Conservation (phyloP, 2,113 vertebrate species). For the Aptenodytes forsteri region DNA sequence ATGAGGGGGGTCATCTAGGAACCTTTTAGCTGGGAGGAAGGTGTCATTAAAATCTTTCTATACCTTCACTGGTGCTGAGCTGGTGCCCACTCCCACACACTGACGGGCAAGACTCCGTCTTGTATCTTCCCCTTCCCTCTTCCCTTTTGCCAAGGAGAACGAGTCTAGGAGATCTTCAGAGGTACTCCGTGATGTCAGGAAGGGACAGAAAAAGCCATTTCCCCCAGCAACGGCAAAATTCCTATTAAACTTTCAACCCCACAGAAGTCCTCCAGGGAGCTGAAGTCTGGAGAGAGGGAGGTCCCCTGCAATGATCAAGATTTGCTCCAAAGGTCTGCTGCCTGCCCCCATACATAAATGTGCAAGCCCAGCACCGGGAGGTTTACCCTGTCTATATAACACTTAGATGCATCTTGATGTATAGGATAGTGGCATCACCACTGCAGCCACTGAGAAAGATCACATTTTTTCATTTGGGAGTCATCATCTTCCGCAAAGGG, state of each 20-base stretch:
- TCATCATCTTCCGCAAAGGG: background rate
- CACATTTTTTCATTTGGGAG: background rate
- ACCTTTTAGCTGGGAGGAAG: background rate
- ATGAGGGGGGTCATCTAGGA: background rate
- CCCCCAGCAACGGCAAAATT: background rate
- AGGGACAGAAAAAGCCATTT: background rate
- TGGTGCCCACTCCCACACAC: background rate
- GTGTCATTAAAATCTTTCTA: background rate
- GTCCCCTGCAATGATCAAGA: too few species aligned
- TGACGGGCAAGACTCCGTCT: background rate
- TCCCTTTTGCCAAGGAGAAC: background rate
- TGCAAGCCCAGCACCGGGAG: background rate
- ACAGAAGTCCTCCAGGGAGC: background rate
- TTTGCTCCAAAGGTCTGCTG: background rate
- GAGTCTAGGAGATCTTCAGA: background rate
- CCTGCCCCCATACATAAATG: background rate
- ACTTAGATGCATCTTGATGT: background rate
- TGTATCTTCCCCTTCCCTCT: background rate
- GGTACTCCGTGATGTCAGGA: background rate
- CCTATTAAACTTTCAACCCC: background rate
- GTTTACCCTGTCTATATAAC: background rate
- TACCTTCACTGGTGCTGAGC: background rate
- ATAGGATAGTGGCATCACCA: background rate
- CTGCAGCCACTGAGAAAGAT: background rate
- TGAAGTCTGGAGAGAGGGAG: background rate